Conservation (phyloP, 2,113 vertebrate genomes). For the Pampusana beccarii region DNA sequence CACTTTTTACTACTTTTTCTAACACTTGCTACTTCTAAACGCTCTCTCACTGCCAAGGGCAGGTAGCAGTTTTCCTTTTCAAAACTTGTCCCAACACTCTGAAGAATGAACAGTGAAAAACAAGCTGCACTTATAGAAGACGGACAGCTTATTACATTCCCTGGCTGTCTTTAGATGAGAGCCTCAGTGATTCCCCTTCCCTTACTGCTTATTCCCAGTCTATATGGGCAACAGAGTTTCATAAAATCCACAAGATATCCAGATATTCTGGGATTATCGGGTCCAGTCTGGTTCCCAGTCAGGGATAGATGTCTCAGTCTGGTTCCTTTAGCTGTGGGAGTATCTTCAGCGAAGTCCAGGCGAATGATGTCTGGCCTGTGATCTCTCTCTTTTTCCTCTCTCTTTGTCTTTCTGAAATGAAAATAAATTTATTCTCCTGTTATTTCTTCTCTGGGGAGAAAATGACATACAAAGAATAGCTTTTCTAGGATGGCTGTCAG, state of each 20-base stretch:
- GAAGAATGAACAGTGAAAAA: background rate
- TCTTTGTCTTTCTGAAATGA: background rate
- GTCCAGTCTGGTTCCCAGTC: background rate
- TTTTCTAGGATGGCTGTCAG: constrained; percentile 27
- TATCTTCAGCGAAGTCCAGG: background rate
- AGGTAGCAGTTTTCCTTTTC: background rate
- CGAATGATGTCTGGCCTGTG: background rate
- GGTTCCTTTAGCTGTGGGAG: background rate
- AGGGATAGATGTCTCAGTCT: background rate
- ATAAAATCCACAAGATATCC: background rate
- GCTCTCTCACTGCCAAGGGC: background rate
- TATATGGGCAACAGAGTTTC: background rate
- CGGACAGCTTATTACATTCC: background rate
- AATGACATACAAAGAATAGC: background rate
- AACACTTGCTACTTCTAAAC: background rate
- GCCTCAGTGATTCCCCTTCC: background rate
- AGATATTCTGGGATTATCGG: background rate
- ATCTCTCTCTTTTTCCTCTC: background rate
- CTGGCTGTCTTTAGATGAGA: background rate
- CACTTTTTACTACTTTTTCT: background rate
- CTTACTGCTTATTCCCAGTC: background rate
- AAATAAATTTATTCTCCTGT: background rate
- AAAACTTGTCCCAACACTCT: background rate
- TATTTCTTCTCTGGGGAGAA: background rate
- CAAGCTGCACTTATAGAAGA: background rate